Evolutionary conservation across 2,113 vertebrate species (phyloP).

Genomic region (Clinocottus analis): DNA sequence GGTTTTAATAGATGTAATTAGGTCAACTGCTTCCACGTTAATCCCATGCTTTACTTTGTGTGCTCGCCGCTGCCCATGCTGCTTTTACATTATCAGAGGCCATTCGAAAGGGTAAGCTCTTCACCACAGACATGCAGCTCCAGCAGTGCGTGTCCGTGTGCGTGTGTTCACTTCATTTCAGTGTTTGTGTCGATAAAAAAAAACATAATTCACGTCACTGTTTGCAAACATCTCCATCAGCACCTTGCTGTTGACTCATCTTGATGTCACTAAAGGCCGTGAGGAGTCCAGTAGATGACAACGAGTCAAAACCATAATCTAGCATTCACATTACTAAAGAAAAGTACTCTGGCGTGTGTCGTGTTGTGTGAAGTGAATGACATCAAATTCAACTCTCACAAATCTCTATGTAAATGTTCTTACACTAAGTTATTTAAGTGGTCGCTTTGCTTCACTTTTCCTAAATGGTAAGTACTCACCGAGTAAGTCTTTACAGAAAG

Average conservation of each 20-base stretch:
- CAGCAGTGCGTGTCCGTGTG: conserved; percentile 1
- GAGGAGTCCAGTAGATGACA: conserved; percentile 35
- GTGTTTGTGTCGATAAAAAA: background rate
- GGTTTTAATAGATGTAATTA: conserved; percentile 49
- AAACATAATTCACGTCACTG: conserved; percentile 13
- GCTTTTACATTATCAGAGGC: conserved; percentile 16
- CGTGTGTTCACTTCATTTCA: background rate
- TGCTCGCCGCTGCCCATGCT: conserved; percentile 28
- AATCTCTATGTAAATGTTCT: conserved; percentile 2
- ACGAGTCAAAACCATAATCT: conserved; percentile 8
- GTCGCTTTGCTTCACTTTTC: background rate
- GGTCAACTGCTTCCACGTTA: conserved; percentile 50
- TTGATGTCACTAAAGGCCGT: conserved; percentile 12
- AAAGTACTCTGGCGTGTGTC: conserved; percentile 2
- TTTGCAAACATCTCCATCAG: conserved; percentile 37
- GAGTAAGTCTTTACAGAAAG: background rate
- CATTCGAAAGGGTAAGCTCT: conserved; percentile 17
- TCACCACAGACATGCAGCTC: conserved; percentile 19
- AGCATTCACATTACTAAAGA: conserved; percentile 1
- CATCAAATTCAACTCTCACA: conserved; percentile 1
- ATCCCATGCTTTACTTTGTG: conserved; percentile 36
- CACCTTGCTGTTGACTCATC: conserved; percentile 19
- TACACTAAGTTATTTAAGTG: background rate
- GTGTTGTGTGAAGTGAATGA: background rate
- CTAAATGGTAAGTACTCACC: background rate